Conservation (phyloP, 1,140 invertebrate genomes). For the Dysdera silvatica region DNA sequence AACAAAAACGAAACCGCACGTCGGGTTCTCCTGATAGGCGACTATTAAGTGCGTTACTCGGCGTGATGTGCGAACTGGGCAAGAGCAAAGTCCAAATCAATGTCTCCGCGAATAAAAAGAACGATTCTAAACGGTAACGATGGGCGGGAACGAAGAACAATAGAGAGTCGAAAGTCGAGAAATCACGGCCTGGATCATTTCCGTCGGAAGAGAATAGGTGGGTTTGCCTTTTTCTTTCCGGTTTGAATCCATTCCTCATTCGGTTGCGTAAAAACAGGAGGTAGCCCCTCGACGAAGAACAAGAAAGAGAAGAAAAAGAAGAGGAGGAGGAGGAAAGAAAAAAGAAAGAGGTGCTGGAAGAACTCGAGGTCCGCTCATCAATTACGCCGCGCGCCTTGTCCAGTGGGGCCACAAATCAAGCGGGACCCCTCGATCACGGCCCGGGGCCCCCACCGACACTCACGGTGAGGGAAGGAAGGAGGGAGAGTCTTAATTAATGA, state of each 20-base stretch:
- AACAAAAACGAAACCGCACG: too few relatives aligned
- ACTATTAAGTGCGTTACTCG: too few relatives aligned
- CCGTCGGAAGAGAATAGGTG: too few relatives aligned
- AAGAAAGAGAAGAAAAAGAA: too few relatives aligned
- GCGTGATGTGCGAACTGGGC: too few relatives aligned
- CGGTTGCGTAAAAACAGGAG: constrained; percentile 30
- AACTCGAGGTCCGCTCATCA: constrained; percentile 21
- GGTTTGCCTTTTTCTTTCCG: background rate
- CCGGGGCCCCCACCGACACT: constrained; percentile 20
- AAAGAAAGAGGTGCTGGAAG: constrained; percentile 19
- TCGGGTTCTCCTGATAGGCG: too few relatives aligned
- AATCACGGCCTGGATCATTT: too few relatives aligned
- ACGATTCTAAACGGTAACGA: too few relatives aligned
- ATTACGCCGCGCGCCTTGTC: constrained; percentile 29
- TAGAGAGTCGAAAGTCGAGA: too few relatives aligned
- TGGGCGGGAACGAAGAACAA: too few relatives aligned
- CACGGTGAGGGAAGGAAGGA: constrained; percentile 23
- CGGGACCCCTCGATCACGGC: constrained; percentile 27
- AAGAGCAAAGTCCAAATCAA: too few relatives aligned
- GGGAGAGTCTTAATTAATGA: constrained; percentile 29
- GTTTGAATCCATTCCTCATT: constrained; percentile 17
- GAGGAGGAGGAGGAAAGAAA: constrained; percentile 25
- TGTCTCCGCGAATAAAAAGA: too few relatives aligned
- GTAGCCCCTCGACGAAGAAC: constrained; percentile 27
- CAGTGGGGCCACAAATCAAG: constrained; percentile 30